Conservation (phyloP, 1,140 invertebrate species). For the Hylaeus volcanicus region DNA sequence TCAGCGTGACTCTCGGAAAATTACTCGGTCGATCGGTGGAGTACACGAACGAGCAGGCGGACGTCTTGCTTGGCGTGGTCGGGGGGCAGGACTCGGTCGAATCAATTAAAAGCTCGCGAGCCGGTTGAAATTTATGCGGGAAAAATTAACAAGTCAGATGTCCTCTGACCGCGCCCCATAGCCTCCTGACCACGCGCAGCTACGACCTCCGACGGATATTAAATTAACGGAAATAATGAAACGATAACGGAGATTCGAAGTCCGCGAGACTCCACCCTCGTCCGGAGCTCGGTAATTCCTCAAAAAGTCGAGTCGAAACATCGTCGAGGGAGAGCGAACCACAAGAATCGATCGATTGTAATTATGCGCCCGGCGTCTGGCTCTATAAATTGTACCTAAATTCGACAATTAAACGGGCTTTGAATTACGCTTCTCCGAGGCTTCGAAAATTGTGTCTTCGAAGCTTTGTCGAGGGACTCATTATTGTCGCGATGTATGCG, state of each 20-base stretch:
- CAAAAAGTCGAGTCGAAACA: slow-evolving; percentile 65
- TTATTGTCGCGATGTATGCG: too few relatives aligned
- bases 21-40: neutral
- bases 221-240: slow-evolving; percentile 79
- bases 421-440: too few relatives aligned
- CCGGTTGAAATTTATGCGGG: slow-evolving; percentile 77
- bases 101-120: slow-evolving; percentile 78
- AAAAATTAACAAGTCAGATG: slow-evolving; percentile 81
- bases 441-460: neutral
- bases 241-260: slow-evolving; percentile 68
- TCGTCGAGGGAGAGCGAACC: neutral
- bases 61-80: slow-evolving; percentile 6
- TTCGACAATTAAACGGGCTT: neutral
- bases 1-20: slow-evolving; percentile 51
- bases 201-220: slow-evolving; percentile 64
- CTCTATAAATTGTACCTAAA: slow-evolving; percentile 1
- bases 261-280: slow-evolving; percentile 18
- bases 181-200: slow-evolving; percentile 4
- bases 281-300: slow-evolving; percentile 56
- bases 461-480: too few relatives aligned
- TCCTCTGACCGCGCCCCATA: slow-evolving; percentile 42
- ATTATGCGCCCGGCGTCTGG: neutral
- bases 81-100: slow-evolving; percentile 59
- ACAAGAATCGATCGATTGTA: neutral
- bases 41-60: neutral